These are phyloP conservation scores for Nasonia giraulti DNA, from an alignment of 1,140 invertebrate genomes.

Conservation along the genomic window DNA sequence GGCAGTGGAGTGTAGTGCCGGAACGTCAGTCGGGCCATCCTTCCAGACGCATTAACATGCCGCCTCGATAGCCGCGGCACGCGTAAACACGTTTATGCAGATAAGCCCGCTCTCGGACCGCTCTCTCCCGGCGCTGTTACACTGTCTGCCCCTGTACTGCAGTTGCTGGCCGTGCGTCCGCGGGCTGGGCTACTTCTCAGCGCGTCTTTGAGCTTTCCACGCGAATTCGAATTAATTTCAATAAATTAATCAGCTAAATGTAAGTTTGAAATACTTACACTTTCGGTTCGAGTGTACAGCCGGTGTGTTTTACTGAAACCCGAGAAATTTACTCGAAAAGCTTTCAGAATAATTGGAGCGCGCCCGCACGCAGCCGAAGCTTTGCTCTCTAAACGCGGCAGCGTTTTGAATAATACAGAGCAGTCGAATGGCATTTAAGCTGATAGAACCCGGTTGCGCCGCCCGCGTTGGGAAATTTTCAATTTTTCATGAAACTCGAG, in stretches of 20 bases:
- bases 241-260: not conserved
- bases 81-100: conserved; percentile 21
- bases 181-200: too few species aligned
- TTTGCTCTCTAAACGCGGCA: not conserved
- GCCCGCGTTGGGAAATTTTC: not conserved
- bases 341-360: conserved; percentile 10
- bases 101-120: not conserved
- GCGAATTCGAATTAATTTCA: not conserved
- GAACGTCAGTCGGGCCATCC: not conserved
- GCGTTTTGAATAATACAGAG: not conserved
- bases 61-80: not conserved
- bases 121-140: not conserved
- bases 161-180: too few species aligned
- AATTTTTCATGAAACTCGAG: not conserved
- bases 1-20: not conserved
- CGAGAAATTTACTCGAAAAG: not conserved
- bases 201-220: too few species aligned
- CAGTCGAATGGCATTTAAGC: not conserved
- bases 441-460: not conserved
- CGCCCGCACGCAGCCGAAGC: not conserved
- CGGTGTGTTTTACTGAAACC: not conserved
- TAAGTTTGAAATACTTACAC: not conserved
- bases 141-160: not conserved
- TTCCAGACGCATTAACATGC: not conserved
- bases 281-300: not conserved